A percentile compares a stretch with the other conserved stretches of the same genome.
These are phyloP conservation scores for Copsychus sechellarum DNA, from an alignment of 2,113 vertebrate species.

Conservation along the genomic window DNA sequence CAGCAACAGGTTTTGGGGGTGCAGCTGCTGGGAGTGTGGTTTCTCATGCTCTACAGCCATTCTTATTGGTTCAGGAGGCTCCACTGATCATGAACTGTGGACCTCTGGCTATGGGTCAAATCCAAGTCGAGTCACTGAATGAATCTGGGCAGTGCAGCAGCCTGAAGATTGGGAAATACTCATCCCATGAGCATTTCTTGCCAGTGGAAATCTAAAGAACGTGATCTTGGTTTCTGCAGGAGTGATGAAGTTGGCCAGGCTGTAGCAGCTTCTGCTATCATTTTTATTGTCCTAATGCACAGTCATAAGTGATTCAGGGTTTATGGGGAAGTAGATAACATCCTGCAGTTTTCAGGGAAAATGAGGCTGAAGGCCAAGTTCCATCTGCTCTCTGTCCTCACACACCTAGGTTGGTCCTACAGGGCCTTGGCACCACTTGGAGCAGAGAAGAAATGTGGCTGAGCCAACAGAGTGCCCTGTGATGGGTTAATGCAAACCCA, in stretches of 20 bases:
- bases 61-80: background rate
- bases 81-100: fast-evolving
- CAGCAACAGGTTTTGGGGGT: background rate
- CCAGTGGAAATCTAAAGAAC: background rate
- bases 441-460: background rate
- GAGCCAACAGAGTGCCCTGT: background rate
- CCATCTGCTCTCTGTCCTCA: background rate
- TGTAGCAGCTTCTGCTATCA: background rate
- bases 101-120: background rate
- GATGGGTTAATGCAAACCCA: background rate
- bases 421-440: background rate
- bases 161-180: background rate
- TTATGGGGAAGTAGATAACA: background rate
- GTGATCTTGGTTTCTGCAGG: background rate
- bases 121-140: background rate
- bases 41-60: background rate
- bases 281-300: background rate
- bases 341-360: background rate
- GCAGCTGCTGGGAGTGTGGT: background rate
- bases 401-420: background rate
- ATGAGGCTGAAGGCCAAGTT: background rate
- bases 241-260: background rate
- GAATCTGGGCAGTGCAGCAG: background rate
- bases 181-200: background rate
- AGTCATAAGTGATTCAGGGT: background rate